Conservation (phyloP, 2,888 invertebrate genomes). For the Eutolmus rufibarbis region DNA sequence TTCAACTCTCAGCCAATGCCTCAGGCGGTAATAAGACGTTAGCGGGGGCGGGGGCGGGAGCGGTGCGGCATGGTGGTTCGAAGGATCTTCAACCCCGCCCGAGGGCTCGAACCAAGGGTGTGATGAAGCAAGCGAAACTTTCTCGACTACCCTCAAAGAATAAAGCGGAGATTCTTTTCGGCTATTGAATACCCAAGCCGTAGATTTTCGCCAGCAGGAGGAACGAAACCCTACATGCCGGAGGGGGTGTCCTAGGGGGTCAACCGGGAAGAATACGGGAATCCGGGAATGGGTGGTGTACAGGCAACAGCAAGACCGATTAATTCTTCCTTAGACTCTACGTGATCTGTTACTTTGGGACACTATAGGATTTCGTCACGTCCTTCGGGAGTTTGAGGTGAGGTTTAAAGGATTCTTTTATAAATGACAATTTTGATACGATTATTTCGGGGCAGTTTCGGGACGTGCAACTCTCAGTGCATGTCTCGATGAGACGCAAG, state of each 20-base stretch:
- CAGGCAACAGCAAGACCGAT: conserved; percentile 2
- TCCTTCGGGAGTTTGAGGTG: not conserved
- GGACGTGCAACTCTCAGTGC: not conserved
- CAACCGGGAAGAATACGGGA: not conserved
- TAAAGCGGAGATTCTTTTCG: conserved; percentile 11
- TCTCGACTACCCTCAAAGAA: conserved; percentile 9
- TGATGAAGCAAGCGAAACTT: conserved; percentile 5
- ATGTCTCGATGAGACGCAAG: not conserved
- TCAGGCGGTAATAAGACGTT: not conserved
- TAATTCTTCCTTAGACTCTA: not conserved
- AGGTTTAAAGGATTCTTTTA: conserved; percentile 2
- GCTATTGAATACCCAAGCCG: conserved; percentile 5
- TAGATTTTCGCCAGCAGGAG: not conserved
- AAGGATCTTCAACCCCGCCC: not conserved
- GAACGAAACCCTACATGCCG: not conserved
- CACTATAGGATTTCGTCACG: conserved; percentile 21
- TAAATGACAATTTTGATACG: conserved; percentile 9
- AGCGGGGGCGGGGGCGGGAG: not conserved
- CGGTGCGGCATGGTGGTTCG: not conserved
- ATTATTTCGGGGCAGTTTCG: not conserved
- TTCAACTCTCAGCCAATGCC: conserved; percentile 3
- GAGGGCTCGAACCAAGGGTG: not conserved
- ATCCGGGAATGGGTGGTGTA: not conserved
- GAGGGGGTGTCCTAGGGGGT: not conserved
- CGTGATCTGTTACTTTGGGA: conserved; percentile 15